Evolutionary conservation across 2,113 vertebrate species (phyloP), one percentile per base, ranked within the genome.

Genomic region (Trichechus manatus): DNA sequence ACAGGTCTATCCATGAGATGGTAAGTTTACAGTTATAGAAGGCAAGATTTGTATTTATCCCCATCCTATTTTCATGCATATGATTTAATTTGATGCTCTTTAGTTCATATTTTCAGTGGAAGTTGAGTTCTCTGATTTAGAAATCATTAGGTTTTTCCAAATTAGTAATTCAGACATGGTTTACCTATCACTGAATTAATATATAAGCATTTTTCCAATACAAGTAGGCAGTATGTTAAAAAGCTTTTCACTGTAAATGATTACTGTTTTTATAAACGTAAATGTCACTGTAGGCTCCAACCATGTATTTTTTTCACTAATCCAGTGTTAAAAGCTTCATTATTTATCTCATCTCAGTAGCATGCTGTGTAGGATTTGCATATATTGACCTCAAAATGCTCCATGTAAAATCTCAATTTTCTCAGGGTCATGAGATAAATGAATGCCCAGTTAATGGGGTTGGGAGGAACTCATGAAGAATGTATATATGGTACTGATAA

Each of bases 311-410:
- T 96, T 89, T 97, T 75, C 50, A 97, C 96, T 91, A 84, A 91
- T 90, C 90, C 97, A 9, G 0, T 96, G n/a, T 98, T 98, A 97
- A 98, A 98, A 97, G 94, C 85, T 87, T 80, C 33, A 1, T 91
- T 95, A 94, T 97, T 97, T 96, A 94, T 98, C 97, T 98, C 87
- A 96, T 96, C 82, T 96, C 27, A 39, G 0, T 97, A 64, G 63
- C 17, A 87, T 82, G 93, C 93, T 98, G 78, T 97, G 94, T 96
- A 94, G 96, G 92, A 98, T 98, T 98, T 98, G 94, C 98, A 98
- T 97, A 97, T 96, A 97, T 97, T 98, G 97, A 98, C 96, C 97
- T 98, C 95, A 95, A 87, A 97, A 96, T 97, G 88, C 94, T 98
- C 96, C 6, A 64, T 63, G 61, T 96, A 95, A 97, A 97, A 95